phyloP scores from a whole-genome alignment of 2,888 invertebrate genomes.

The Cataglyphis rosenhaueri region DNA sequence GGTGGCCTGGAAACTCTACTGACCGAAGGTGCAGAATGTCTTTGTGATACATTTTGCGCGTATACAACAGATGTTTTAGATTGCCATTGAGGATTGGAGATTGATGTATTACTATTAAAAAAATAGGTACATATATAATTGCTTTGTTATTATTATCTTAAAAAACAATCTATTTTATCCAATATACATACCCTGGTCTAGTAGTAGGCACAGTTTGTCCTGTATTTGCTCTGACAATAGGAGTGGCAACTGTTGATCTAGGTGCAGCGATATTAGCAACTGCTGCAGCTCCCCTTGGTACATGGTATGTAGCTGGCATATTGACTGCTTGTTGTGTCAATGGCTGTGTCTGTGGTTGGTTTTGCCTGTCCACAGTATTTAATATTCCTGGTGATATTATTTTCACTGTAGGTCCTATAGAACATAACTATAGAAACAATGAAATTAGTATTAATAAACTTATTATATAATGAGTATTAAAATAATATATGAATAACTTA shows the following conservation, averaged over 20 bases:
- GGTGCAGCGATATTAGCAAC: slow-evolving; percentile 92
- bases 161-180: background rate
- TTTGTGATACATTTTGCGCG: slow-evolving; percentile 78
- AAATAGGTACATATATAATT: background rate
- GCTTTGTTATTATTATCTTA: background rate
- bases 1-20: slow-evolving; percentile 80
- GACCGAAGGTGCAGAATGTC: slow-evolving; percentile 81
- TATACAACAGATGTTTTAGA: slow-evolving; percentile 82
- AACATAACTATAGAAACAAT: slow-evolving; percentile 78
- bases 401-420: slow-evolving; percentile 82
- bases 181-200: slow-evolving; percentile 77
- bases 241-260: slow-evolving; percentile 88
- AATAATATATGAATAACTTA: background rate
- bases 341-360: slow-evolving; percentile 77
- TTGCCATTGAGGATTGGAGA: slow-evolving; percentile 82
- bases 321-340: slow-evolving; percentile 83
- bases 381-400: slow-evolving; percentile 83
- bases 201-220: slow-evolving; percentile 82
- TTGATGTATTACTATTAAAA: slow-evolving; percentile 74
- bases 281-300: slow-evolving; percentile 89
- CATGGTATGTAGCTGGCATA: slow-evolving; percentile 85
- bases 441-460: slow-evolving; percentile 29
- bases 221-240: slow-evolving; percentile 82
- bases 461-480: slow-evolving; percentile 15
- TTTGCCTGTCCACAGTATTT: slow-evolving; percentile 81